phyloP scores from a whole-genome alignment of 2,888 invertebrate species.

The Malthinus seriepunctatus region DNA sequence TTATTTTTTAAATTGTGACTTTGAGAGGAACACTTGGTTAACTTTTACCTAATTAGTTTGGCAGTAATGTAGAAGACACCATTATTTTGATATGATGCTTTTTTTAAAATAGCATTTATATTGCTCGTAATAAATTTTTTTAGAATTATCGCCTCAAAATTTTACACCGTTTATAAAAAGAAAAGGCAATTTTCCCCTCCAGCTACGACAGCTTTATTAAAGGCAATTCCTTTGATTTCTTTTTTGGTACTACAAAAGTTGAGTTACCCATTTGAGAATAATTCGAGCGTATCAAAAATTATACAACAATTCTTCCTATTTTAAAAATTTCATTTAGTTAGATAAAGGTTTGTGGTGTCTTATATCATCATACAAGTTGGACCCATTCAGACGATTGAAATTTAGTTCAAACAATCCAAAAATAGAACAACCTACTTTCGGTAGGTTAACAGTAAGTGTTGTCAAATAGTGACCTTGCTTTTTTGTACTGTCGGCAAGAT shows the following conservation, averaged over 20 bases:
- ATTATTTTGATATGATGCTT: slow-evolving; percentile 41
- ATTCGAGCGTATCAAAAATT: slow-evolving; percentile 5
- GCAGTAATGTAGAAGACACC: slow-evolving; percentile 43
- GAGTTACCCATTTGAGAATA: not conserved
- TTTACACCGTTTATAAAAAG: slow-evolving; percentile 7
- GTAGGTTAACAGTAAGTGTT: slow-evolving; percentile 9
- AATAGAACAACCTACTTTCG: slow-evolving; percentile 26
- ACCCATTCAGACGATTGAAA: slow-evolving; percentile 21
- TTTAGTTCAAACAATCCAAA: slow-evolving; percentile 12
- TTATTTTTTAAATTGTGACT: slow-evolving; percentile 33
- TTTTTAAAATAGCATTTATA: slow-evolving; percentile 21
- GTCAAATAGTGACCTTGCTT: slow-evolving; percentile 25
- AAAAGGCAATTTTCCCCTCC: slow-evolving; percentile 12
- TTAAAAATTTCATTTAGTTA: slow-evolving; percentile 2
- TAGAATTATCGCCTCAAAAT: slow-evolving; percentile 14
- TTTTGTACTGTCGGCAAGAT: slow-evolving; percentile 50
- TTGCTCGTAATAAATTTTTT: slow-evolving; percentile 22
- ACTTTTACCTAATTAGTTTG: slow-evolving; percentile 34
- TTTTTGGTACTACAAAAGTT: slow-evolving; percentile 12
- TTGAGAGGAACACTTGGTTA: slow-evolving; percentile 37
- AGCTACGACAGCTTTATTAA: slow-evolving; percentile 17
- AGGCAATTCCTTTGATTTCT: slow-evolving; percentile 25
- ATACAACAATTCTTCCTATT: slow-evolving; percentile 1
- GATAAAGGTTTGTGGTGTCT: slow-evolving; percentile 18
- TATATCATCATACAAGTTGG: slow-evolving; percentile 23